These are phyloP conservation scores for Pteruthius melanotis DNA, from an alignment of 2,113 vertebrate genomes.

Conservation along the genomic window DNA sequence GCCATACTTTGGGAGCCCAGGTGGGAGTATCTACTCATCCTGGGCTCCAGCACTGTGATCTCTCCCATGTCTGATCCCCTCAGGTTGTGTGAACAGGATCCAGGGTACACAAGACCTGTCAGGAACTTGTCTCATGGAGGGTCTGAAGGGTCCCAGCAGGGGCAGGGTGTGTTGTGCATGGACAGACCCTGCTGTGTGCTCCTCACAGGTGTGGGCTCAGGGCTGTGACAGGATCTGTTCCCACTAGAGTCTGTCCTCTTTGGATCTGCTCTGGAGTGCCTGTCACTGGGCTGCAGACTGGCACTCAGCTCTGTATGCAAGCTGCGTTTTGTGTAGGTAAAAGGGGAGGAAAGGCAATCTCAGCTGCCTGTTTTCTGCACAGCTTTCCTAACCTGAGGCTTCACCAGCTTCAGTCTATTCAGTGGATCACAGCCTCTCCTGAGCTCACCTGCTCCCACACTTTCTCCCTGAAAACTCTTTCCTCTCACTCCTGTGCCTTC, in stretches of 20 bases:
- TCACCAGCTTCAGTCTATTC: not conserved
- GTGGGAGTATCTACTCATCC: not conserved
- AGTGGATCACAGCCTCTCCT: not conserved
- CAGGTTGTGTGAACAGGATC: not conserved
- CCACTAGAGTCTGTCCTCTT: too few species aligned
- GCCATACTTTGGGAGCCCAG: too few species aligned
- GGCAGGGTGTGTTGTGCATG: accelerated
- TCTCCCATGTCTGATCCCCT: not conserved
- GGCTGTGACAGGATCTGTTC: accelerated
- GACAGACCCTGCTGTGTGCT: not conserved
- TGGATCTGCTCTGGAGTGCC: not conserved
- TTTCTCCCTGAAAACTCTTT: not conserved
- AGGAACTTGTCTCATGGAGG: not conserved
- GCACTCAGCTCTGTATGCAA: not conserved
- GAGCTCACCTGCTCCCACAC: accelerated
- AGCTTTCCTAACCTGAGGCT: not conserved
- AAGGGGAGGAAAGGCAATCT: not conserved
- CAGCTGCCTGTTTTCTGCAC: not conserved
- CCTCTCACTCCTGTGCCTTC: not conserved
- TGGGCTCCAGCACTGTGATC: not conserved
- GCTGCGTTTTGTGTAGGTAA: not conserved
- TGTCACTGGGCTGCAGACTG: not conserved
- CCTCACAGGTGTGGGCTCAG: accelerated
- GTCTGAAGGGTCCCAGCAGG: not conserved
- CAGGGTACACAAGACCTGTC: not conserved